These are phyloP conservation scores for Pterocles gutturalis DNA, from an alignment of 2,113 vertebrate genomes.

Conservation along the genomic window DNA sequence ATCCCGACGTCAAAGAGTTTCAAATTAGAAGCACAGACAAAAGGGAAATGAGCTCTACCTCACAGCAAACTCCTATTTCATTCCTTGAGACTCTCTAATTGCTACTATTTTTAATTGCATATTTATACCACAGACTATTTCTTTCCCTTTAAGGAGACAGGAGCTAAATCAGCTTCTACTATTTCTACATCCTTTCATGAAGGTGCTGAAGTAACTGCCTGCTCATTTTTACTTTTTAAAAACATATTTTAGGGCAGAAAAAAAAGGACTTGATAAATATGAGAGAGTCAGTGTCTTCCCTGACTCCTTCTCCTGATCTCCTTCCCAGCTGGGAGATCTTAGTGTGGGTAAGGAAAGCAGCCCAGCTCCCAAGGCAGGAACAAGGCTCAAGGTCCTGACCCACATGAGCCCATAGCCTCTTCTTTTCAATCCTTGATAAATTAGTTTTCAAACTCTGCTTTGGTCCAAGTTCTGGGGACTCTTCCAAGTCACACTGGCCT, in stretches of 20 bases:
- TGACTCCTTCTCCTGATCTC: no score
- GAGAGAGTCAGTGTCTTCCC: background rate
- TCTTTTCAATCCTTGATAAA: background rate
- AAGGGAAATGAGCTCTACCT: background rate
- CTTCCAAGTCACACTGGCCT: background rate
- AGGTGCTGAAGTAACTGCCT: background rate
- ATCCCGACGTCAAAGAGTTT: background rate
- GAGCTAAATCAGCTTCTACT: background rate
- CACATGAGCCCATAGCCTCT: background rate
- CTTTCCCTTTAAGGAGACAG: background rate
- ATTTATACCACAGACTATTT: slow-evolving; percentile 1
- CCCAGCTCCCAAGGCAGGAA: background rate
- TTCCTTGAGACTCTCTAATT: background rate
- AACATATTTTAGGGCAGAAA: background rate
- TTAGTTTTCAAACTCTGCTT: background rate
- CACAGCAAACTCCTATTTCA: background rate
- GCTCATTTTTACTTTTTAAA: background rate
- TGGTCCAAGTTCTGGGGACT: background rate
- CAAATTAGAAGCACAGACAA: slow-evolving; percentile 7
- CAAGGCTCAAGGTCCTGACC: background rate
- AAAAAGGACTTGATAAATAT: background rate
- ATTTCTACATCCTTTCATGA: background rate
- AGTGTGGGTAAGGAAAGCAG: background rate
- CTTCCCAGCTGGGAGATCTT: background rate
- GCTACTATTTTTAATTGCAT: slow-evolving; percentile 34